Conservation (phyloP, 2,797 vertebrate species). For the Gorsachius magnificus region DNA sequence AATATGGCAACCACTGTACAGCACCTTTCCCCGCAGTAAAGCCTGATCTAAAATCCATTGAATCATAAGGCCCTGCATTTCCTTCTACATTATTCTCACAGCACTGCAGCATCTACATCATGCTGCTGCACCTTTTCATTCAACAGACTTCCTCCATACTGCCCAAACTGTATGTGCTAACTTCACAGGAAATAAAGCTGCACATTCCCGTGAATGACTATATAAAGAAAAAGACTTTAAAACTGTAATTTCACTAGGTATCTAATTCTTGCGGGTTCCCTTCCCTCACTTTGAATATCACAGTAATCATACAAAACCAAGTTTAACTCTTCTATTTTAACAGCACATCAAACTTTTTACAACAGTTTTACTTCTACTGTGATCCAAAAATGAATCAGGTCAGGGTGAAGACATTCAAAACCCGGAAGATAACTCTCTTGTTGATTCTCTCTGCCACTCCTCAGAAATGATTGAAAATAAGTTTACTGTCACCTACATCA, state of each 20-base stretch:
- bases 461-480: neutral
- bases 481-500: neutral
- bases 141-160: neutral
- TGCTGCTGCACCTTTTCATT: neutral
- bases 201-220: neutral
- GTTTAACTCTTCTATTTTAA: neutral
- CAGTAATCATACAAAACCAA: neutral
- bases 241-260: neutral
- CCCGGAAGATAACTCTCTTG: neutral
- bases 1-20: neutral
- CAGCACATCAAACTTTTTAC: neutral
- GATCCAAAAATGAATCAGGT: neutral
- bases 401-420: neutral
- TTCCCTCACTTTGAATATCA: neutral
- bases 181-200: neutral
- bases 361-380: neutral
- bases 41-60: neutral
- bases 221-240: neutral
- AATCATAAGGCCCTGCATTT: neutral
- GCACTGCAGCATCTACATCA: neutral
- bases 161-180: neutral
- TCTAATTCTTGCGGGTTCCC: neutral
- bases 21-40: neutral
- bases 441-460: neutral
- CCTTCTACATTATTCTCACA: neutral